These are phyloP conservation scores for Eira barbara DNA, from an alignment of 2,113 vertebrate genomes.

Conservation along the genomic window DNA sequence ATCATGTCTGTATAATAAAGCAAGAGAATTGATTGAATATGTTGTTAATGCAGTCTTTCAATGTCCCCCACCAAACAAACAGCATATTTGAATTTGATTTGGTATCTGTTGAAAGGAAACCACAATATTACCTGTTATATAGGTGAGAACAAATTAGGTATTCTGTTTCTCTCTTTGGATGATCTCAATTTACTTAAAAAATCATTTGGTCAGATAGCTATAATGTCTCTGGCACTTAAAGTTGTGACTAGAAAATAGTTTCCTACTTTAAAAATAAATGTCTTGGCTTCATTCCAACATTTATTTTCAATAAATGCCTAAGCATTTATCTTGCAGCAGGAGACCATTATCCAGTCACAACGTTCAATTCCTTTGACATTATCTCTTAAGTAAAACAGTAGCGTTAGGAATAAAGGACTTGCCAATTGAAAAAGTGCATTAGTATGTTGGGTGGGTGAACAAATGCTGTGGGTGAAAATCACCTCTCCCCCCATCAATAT, in stretches of 20 bases:
- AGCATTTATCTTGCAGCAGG: slow-evolving; percentile 72
- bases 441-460: background rate
- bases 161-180: slow-evolving; percentile 4
- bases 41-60: background rate
- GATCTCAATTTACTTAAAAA: slow-evolving; percentile 63
- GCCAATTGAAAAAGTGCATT: slow-evolving; percentile 45
- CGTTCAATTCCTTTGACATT: slow-evolving; percentile 74
- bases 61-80: background rate
- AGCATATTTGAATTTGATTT: slow-evolving; percentile 4
- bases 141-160: slow-evolving; percentile 40
- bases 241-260: slow-evolving; percentile 73
- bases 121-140: background rate
- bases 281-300: slow-evolving; percentile 63
- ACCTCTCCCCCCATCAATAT: slow-evolving; percentile 11
- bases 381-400: slow-evolving; percentile 74
- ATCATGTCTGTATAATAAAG: background rate
- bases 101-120: slow-evolving; percentile 13
- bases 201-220: slow-evolving; percentile 35
- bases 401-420: slow-evolving; percentile 54
- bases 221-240: slow-evolving; percentile 54
- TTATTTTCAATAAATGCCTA: slow-evolving; percentile 80
- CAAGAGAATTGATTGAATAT: background rate
- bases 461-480: slow-evolving; percentile 33
- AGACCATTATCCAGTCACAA: slow-evolving; percentile 74
- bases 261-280: slow-evolving; percentile 71